Evolutionary conservation across 2,113 vertebrate genomes (phyloP).

Genomic region (Brienomyrus longianalis): DNA sequence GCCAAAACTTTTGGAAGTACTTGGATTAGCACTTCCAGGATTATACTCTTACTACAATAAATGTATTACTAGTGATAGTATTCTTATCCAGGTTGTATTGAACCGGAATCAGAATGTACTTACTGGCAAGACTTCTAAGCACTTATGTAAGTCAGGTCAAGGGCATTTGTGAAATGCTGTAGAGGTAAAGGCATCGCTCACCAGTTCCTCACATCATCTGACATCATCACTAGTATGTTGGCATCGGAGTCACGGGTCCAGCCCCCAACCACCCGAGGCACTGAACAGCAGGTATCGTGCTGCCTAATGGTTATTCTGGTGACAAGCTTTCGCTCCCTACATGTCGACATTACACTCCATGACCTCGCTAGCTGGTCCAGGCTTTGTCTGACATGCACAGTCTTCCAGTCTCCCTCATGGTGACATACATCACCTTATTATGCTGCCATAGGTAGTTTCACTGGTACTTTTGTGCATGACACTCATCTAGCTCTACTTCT

Average conservation of each 20-base stretch:
- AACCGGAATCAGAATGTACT: too few relatives aligned
- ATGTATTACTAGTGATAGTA: too few relatives aligned
- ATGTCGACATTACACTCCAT: not conserved
- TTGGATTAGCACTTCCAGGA: too few relatives aligned
- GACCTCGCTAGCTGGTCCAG: not conserved
- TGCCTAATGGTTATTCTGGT: not conserved
- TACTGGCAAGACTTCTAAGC: too few relatives aligned
- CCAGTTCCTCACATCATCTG: not conserved
- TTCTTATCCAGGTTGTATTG: too few relatives aligned
- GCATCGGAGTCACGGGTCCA: not conserved
- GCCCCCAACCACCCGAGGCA: not conserved
- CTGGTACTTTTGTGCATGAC: not conserved
- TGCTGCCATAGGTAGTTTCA: not conserved
- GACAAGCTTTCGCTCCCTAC: not conserved
- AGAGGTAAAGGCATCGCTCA: not conserved
- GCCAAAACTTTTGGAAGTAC: not conserved
- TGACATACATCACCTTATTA: not conserved
- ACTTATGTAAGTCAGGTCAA: too few relatives aligned
- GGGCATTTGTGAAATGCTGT: too few relatives aligned
- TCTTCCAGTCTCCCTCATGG: not conserved
- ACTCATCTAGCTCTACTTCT: not conserved
- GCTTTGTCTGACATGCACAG: not conserved
- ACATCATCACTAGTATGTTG: not conserved
- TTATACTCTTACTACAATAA: too few relatives aligned
- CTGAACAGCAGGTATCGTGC: not conserved